Percentiles rank a stretch among this genome's conserved stretches.
phyloP scores from a whole-genome alignment of 2,113 vertebrate genomes.

The Tenebrosternarchus preto region DNA sequence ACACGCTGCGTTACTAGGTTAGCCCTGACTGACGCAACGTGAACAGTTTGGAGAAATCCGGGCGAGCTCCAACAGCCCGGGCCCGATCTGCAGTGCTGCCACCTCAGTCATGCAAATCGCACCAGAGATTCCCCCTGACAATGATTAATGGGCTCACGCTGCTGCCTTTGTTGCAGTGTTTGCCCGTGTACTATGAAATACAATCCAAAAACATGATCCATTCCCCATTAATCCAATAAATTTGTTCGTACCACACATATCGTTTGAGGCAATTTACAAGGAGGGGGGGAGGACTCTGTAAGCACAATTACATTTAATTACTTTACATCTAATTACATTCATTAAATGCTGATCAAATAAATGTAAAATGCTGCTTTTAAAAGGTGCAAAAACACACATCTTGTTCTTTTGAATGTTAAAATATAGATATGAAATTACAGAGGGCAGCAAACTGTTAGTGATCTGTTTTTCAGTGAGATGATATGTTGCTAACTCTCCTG shows the following conservation, averaged over 20 bases:
- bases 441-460: conserved; percentile 65
- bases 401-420: conserved; percentile 86
- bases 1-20: conserved; percentile 71
- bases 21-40: conserved; percentile 74
- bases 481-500: conserved; percentile 74
- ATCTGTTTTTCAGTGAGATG: conserved; percentile 61
- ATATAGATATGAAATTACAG: conserved; percentile 89
- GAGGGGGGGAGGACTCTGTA: conserved; percentile 83
- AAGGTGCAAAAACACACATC: conserved; percentile 87
- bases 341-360: conserved; percentile 99
- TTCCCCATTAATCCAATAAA: conserved; percentile 97
- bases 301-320: conserved; percentile 99
- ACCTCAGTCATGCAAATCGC: conserved; percentile 99
- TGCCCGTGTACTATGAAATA: conserved; percentile 98
- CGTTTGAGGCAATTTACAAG: conserved; percentile 94
- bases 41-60: conserved; percentile 72
- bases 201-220: conserved; percentile 99
- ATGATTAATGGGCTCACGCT: conserved; percentile 99
- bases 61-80: conserved; percentile 81
- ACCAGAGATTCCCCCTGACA: conserved; percentile 95
- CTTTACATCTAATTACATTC: conserved; percentile 99
- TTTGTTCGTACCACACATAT: conserved; percentile 92
- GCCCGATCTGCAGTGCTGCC: conserved; percentile 86
- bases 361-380: conserved; percentile 92
- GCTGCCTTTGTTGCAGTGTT: conserved; percentile 97